Evolutionary conservation across 2,888 invertebrate genomes (phyloP).

Genomic region (Eugnorisma glareosa): DNA sequence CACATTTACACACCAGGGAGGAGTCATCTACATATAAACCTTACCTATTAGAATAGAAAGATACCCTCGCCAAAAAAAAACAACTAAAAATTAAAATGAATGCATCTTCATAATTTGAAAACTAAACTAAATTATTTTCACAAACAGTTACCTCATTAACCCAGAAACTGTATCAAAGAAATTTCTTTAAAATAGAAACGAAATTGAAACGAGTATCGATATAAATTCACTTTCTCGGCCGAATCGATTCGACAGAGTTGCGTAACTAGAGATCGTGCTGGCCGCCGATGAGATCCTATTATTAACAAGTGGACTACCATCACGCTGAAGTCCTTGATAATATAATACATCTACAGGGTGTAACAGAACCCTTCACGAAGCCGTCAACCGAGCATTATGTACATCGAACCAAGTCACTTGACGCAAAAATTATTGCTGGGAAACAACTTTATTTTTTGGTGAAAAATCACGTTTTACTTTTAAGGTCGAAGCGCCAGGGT

Average conservation of each 20-base stretch:
- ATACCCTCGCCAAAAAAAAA: background rate
- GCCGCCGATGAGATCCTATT: slow-evolving; percentile 23
- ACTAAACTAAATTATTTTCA: slow-evolving; percentile 17
- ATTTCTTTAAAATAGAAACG: slow-evolving; percentile 73
- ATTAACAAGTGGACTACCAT: slow-evolving; percentile 37
- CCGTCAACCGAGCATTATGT: no score
- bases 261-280: slow-evolving; percentile 65
- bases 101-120: background rate
- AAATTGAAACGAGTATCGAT: slow-evolving; percentile 74
- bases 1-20: background rate
- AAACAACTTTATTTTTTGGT: no score
- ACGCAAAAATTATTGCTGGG: no score
- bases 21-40: background rate
- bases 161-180: slow-evolving; percentile 62
- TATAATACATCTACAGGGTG: background rate
- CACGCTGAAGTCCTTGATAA: slow-evolving; percentile 32
- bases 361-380: no score
- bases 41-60: background rate
- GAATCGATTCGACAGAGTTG: slow-evolving; percentile 75
- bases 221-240: slow-evolving; percentile 77
- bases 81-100: background rate
- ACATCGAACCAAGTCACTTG: no score
- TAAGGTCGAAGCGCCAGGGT: no score
- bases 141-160: slow-evolving; percentile 55
- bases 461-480: no score